Percentiles rank a stretch among this genome's conserved stretches.
Conservation (phyloP, 2,888 invertebrate species). For the Invenusta paracnida region DNA sequence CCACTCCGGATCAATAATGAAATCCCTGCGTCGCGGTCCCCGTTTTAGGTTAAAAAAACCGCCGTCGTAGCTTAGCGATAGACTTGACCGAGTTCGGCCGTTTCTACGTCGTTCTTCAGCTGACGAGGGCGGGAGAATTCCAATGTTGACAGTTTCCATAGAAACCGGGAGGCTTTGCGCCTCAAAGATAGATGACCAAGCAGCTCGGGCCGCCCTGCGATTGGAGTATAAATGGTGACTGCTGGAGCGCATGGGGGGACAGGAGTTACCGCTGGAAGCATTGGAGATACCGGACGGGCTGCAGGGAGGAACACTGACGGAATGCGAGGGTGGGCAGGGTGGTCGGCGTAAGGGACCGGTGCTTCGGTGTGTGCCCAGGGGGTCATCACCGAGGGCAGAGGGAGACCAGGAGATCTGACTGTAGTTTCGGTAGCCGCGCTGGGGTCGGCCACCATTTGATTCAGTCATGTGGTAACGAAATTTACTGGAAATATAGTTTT, state of each 20-base stretch:
- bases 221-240: not conserved
- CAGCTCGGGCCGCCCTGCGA: not conserved
- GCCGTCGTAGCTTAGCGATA: not conserved
- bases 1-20: not conserved
- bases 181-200: not conserved
- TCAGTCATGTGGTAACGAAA: not conserved
- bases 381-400: not conserved
- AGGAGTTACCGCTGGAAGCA: no score
- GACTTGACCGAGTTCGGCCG: not conserved
- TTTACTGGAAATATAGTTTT: no score
- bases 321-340: not conserved
- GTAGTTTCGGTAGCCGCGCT: not conserved
- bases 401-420: not conserved
- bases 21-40: not conserved
- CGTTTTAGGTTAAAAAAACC: not conserved
- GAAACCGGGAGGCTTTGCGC: not conserved
- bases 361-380: not conserved
- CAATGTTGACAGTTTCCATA: not conserved
- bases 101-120: no score
- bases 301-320: not conserved
- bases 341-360: no score
- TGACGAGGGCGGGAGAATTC: not conserved
- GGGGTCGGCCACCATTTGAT: not conserved
- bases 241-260: no score
- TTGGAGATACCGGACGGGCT: not conserved